Evolutionary conservation across 2,797 vertebrate genomes (phyloP).

Genomic region (Distichodus sexfasciatus): DNA sequence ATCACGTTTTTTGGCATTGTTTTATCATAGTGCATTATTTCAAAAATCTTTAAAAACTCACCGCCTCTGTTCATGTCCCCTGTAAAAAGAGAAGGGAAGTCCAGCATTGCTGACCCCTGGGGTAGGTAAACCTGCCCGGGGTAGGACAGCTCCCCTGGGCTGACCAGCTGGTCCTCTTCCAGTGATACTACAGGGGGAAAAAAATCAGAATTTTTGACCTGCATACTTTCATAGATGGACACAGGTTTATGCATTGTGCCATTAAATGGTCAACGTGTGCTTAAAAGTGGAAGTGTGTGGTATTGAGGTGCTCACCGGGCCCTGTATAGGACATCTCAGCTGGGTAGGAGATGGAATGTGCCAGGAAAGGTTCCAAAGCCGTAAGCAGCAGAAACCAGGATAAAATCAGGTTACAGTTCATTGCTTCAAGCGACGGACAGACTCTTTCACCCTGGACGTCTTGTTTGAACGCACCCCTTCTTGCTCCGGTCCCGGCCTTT

Average conservation of each 20-base stretch:
- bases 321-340: conserved; percentile 42
- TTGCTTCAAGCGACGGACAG: conserved; percentile 20
- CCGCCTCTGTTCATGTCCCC: conserved; percentile 44
- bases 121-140: conserved; percentile 39
- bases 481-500: conserved; percentile 14
- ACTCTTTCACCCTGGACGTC: not conserved
- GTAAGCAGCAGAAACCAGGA: conserved; percentile 42
- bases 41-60: conserved; percentile 14
- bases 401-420: conserved; percentile 42
- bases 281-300: not conserved
- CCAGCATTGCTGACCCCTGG: conserved; percentile 20
- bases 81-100: conserved; percentile 38
- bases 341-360: conserved; percentile 45
- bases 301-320: conserved; percentile 41
- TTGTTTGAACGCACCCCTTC: not conserved
- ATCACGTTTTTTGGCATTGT: too few species aligned
- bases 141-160: conserved; percentile 37
- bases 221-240: too few species aligned
- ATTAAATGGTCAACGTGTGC: not conserved
- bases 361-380: conserved; percentile 35
- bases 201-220: too few species aligned
- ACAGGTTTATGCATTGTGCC: too few species aligned
- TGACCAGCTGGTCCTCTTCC: conserved; percentile 44
- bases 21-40: too few species aligned
- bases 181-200: conserved; percentile 27